Percentiles rank a stretch among this genome's conserved stretches.
Evolutionary conservation across 2,888 invertebrate genomes (phyloP).

Genomic region (Machimus atricapillus): DNA sequence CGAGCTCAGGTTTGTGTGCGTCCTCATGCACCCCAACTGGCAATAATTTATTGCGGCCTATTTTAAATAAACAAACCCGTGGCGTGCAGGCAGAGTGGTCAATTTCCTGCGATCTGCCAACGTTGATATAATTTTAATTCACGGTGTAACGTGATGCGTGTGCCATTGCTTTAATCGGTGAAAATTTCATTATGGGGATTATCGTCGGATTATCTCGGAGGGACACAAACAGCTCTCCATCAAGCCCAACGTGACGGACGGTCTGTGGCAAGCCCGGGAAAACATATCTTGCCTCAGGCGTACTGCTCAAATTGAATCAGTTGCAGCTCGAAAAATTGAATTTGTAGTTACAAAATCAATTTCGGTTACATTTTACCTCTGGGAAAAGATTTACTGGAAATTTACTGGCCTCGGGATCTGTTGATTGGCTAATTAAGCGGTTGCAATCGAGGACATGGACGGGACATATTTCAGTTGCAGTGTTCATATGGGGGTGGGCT

Average conservation of each 20-base stretch:
- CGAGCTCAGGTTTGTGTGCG: not conserved
- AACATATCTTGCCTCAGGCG: not conserved
- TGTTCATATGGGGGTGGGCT: too few relatives aligned
- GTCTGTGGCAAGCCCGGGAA: not conserved
- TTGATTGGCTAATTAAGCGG: not conserved
- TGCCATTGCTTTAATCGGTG: not conserved
- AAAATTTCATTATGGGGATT: slow-evolving; percentile 2
- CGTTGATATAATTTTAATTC: slow-evolving; percentile 11
- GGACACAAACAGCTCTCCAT: not conserved
- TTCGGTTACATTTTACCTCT: not conserved
- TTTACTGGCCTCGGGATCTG: not conserved
- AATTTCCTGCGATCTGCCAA: not conserved
- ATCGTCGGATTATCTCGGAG: not conserved
- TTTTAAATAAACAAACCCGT: not conserved
- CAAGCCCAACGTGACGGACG: not conserved
- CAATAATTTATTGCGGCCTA: not conserved
- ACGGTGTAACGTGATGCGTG: not conserved
- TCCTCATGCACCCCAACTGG: not conserved
- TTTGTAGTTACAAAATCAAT: not conserved
- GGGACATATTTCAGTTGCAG: not conserved
- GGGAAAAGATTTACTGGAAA: not conserved
- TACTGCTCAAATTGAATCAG: not conserved
- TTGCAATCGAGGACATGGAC: not conserved
- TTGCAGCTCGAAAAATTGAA: not conserved
- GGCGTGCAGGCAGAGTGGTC: not conserved